These are phyloP conservation scores for Mythimna albipuncta DNA, from an alignment of 2,888 invertebrate genomes.

Conservation along the genomic window DNA sequence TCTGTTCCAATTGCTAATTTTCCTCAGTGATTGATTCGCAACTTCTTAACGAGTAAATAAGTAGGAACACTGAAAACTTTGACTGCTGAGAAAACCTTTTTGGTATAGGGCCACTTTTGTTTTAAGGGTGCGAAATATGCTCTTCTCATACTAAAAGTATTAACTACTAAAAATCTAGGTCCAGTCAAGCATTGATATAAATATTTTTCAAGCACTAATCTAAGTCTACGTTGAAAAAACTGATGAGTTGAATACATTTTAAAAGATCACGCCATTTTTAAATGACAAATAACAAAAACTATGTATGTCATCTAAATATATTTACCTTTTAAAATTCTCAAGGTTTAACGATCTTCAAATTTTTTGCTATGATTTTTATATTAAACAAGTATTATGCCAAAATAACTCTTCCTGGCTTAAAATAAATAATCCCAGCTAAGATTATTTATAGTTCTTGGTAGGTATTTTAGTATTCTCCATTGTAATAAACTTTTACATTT, in stretches of 20 bases:
- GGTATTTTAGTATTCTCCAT: not conserved
- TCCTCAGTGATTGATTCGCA: too few relatives aligned
- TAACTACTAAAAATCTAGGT: not conserved
- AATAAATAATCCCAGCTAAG: not conserved
- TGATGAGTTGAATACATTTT: not conserved
- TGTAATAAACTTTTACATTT: not conserved
- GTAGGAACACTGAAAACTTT: too few relatives aligned
- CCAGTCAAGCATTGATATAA: not conserved
- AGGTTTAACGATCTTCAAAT: constrained; percentile 7
- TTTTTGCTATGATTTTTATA: not conserved
- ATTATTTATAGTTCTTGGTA: not conserved
- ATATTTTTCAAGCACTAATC: not conserved
- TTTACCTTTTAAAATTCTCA: not conserved
- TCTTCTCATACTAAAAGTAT: not conserved
- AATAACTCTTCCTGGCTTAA: not conserved
- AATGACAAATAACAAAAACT: not conserved
- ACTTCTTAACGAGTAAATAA: too few relatives aligned
- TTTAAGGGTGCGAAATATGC: not conserved
- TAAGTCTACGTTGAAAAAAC: not conserved
- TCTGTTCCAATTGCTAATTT: too few relatives aligned
- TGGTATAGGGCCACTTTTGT: too few relatives aligned
- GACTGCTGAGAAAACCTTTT: too few relatives aligned
- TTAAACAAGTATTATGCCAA: not conserved
- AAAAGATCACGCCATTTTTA: not conserved
- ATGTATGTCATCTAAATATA: not conserved